Conservation (phyloP, 2,888 invertebrate species). For the Tipula helvola region DNA sequence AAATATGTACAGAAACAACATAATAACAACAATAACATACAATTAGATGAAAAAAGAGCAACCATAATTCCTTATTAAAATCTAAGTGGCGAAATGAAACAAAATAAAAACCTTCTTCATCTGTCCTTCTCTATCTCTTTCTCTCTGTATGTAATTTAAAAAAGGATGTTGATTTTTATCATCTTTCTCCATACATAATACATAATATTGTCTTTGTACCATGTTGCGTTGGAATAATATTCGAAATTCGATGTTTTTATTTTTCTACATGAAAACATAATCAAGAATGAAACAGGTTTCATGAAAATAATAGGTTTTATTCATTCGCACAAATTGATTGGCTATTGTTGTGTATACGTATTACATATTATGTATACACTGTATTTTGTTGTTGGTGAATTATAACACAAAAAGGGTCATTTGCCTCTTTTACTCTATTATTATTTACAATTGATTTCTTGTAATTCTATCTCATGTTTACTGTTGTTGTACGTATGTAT, state of each 20-base stretch:
- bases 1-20: neutral
- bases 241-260: neutral
- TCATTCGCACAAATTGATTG: neutral
- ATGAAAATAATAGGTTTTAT: neutral
- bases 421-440: neutral
- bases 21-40: neutral
- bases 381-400: neutral
- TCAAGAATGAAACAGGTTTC: neutral
- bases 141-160: neutral
- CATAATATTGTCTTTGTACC: neutral
- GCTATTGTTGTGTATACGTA: neutral
- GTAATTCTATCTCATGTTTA: neutral
- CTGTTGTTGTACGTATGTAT: neutral
- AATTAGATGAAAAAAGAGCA: neutral
- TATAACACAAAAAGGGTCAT: neutral
- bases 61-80: neutral
- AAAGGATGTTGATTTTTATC: neutral
- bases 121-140: neutral
- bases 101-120: neutral
- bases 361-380: neutral
- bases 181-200: neutral
- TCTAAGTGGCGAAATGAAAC: neutral
- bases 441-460: neutral
- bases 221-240: neutral
- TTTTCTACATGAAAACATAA: neutral